These are phyloP conservation scores for Carpatolechia fugitivella DNA, from an alignment of 2,888 invertebrate genomes.

Conservation along the genomic window DNA sequence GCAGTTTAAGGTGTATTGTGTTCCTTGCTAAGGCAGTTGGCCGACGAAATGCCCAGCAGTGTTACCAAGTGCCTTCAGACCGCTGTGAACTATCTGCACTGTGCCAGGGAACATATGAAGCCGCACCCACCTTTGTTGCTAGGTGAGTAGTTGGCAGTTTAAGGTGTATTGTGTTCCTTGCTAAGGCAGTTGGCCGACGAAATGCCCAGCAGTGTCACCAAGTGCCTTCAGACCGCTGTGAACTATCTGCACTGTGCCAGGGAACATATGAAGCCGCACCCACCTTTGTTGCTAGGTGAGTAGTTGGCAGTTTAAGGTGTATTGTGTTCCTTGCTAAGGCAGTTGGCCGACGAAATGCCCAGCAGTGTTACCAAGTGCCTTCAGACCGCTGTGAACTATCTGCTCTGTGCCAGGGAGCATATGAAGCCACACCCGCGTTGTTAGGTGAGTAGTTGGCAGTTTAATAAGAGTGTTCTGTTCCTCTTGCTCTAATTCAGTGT, in stretches of 20 bases:
- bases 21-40: conserved; percentile 82
- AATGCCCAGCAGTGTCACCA: conserved; percentile 46
- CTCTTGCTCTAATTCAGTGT: no score
- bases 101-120: conserved; percentile 54
- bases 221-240: conserved; percentile 54
- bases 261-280: conserved; percentile 58
- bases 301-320: neutral
- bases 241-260: conserved; percentile 59
- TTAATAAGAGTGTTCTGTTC: no score
- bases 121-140: conserved; percentile 60
- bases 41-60: conserved; percentile 55
- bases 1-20: no score
- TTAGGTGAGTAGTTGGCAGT: conserved; percentile 44
- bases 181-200: conserved; percentile 78
- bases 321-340: conserved; percentile 83
- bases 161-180: no score
- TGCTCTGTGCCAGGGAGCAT: conserved; percentile 57
- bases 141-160: conserved; percentile 40
- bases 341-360: conserved; percentile 70
- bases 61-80: conserved; percentile 50
- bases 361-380: conserved; percentile 45
- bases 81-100: conserved; percentile 60
- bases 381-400: conserved; percentile 57
- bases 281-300: conserved; percentile 61
- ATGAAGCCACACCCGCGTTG: conserved; percentile 58